Base-by-base conservation (phyloP, 2,888 invertebrate genomes). In the Tipula vernalis region DNA sequence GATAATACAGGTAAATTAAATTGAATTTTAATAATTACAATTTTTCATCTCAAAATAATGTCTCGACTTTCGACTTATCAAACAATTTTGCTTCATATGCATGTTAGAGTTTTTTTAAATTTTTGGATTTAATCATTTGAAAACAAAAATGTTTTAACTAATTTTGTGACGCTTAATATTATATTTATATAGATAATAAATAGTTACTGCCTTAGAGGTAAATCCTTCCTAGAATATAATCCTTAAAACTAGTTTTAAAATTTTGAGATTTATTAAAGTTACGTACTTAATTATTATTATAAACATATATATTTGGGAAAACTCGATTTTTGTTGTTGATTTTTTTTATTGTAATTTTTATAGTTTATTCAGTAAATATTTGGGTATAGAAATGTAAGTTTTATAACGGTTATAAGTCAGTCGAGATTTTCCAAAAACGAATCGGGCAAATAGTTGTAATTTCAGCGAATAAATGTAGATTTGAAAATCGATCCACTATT, bases 1-100 rank as follows among this genome's bases (percentile, higher is more conserved):
- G 99, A 99, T 91, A 99, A 99, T 91, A 95, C 95, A 91, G 98
- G 98, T 98, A 71, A 71, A 71, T 12, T 71, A 28, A 28, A 28
- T 71, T 51, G 44, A 3, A 71, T 71, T 71, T 28, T 71, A 3
- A 71, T 71, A 28, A 6, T 71, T 71, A 71, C 2, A 71, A 71
- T 71, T 28, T 18, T 10, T 71, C 71, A 71, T 71, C 71, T 28
- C 2, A 28, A 71, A 71, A 71, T 71, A 71, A 28, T 28, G 71
- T 71, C 28, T 71, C 71, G 28, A 71, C 71, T 18, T 18, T 57
- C 28, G 28, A 57, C 0, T 71, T 71, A 71, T 15, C 51, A 57
- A 57, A 5, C 15, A 57, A 0, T 3, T 71, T 71, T 28, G 71
- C 71, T 71, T 71, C 71, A 71, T 71, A 28, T 71, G 71, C 71